phyloP scores from a whole-genome alignment of 2,888 invertebrate species.

The Metellina segmentata region DNA sequence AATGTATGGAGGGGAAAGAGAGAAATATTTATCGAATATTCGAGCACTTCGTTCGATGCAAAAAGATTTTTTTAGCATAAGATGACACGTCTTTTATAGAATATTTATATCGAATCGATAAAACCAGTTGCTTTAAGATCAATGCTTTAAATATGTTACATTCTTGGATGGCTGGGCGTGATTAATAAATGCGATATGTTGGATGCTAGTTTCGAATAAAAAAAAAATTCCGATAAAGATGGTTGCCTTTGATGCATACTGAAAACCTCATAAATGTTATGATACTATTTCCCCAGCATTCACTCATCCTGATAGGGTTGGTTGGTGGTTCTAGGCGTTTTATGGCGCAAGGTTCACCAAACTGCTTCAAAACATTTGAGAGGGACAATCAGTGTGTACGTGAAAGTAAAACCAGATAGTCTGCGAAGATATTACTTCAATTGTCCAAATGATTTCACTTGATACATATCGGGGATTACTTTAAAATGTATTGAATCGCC shows the following conservation, averaged over 20 bases:
- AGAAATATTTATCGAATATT: conserved; percentile 1
- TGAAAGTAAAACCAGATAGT: too few species aligned
- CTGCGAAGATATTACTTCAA: too few species aligned
- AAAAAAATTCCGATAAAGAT: not conserved
- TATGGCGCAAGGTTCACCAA: too few species aligned
- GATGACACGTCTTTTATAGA: not conserved
- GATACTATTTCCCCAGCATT: too few species aligned
- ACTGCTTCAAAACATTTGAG: too few species aligned
- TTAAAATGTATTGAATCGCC: too few species aligned
- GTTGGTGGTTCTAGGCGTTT: too few species aligned
- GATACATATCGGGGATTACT: too few species aligned
- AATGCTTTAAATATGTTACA: not conserved
- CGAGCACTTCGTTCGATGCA: not conserved
- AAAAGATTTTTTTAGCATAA: not conserved
- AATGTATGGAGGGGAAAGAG: not conserved
- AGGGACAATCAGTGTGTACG: too few species aligned
- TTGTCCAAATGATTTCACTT: too few species aligned
- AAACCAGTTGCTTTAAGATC: not conserved
- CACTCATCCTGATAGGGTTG: too few species aligned
- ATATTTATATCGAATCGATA: not conserved
- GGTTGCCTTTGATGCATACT: not conserved
- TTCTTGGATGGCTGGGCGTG: not conserved
- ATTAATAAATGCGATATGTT: not conserved
- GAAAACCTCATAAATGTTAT: too few species aligned
- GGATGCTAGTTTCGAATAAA: not conserved